phyloP scores from a whole-genome alignment of 2,888 invertebrate genomes.

The Sympetrum striolatum region DNA sequence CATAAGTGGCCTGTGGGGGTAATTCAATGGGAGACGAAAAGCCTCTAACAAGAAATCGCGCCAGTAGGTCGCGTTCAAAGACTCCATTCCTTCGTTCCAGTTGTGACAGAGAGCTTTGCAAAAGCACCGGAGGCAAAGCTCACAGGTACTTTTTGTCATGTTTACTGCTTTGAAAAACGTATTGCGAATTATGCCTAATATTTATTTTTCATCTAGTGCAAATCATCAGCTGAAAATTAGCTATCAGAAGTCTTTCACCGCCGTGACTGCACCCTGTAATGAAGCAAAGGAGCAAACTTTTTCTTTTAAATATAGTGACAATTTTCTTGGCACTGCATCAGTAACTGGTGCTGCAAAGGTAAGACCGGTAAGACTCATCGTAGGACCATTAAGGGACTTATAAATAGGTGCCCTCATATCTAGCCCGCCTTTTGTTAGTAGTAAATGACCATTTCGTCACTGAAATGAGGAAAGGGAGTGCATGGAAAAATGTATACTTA shows the following conservation, averaged over 20 bases:
- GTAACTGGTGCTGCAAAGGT: constrained; percentile 17
- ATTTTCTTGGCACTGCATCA: constrained; percentile 26
- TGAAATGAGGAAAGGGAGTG: no score
- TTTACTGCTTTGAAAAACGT: constrained; percentile 54
- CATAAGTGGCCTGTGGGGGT: neutral
- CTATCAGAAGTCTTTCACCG: constrained; percentile 10
- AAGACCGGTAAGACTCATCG: neutral
- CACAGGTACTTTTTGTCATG: constrained; percentile 59
- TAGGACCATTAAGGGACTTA: neutral
- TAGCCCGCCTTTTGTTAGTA: no score
- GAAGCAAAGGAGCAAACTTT: constrained; percentile 8
- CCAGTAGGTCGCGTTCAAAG: constrained; percentile 69
- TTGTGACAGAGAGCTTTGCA: constrained; percentile 67
- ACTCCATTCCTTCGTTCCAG: constrained; percentile 70
- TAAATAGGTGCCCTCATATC: neutral
- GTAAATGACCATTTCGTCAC: no score
- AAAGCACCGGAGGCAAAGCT: neutral
- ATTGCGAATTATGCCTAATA: neutral
- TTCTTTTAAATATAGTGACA: constrained; percentile 23
- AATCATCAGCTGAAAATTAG: neutral
- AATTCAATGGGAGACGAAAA: constrained; percentile 25
- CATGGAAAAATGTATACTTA: no score
- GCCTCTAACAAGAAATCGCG: neutral
- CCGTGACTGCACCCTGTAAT: neutral
- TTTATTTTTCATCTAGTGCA: neutral